Evolutionary conservation across 2,888 invertebrate genomes (phyloP).

Genomic region (Hybos culiciformis): DNA sequence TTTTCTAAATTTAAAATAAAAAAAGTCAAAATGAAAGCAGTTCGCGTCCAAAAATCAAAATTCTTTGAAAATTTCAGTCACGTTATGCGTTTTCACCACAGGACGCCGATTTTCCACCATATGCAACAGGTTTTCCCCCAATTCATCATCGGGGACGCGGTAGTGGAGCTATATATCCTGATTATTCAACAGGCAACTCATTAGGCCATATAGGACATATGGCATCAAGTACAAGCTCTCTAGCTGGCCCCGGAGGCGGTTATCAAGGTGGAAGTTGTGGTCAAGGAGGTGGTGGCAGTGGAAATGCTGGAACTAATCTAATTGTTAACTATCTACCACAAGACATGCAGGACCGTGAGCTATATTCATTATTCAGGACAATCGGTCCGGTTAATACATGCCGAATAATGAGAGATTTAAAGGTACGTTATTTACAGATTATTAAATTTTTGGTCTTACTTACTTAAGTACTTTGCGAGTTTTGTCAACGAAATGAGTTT

Average conservation of each 20-base stretch:
- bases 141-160: background rate
- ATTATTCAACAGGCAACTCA: conserved; percentile 14
- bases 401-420: conserved; percentile 82
- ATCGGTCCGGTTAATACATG: conserved; percentile 83
- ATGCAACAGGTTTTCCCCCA: conserved; percentile 23
- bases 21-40: conserved; percentile 15
- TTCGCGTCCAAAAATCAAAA: conserved; percentile 28
- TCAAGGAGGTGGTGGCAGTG: conserved; percentile 18
- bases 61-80: conserved; percentile 30
- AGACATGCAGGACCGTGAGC: conserved; percentile 80
- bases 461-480: background rate
- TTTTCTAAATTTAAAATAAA: too few species aligned
- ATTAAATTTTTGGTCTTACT: conserved; percentile 1
- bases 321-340: conserved; percentile 94
- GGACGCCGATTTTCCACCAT: conserved; percentile 37
- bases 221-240: conserved; percentile 27
- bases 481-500: too few species aligned
- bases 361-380: conserved; percentile 75
- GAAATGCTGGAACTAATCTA: conserved; percentile 55
- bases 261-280: conserved; percentile 23
- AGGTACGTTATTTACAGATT: conserved; percentile 40
- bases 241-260: conserved; percentile 24
- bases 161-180: too few species aligned
- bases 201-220: conserved; percentile 27
- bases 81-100: conserved; percentile 39